Evolutionary conservation across 2,888 invertebrate species (phyloP), one percentile per base, ranked within the genome.

Genomic region (Tillus elongatus): DNA sequence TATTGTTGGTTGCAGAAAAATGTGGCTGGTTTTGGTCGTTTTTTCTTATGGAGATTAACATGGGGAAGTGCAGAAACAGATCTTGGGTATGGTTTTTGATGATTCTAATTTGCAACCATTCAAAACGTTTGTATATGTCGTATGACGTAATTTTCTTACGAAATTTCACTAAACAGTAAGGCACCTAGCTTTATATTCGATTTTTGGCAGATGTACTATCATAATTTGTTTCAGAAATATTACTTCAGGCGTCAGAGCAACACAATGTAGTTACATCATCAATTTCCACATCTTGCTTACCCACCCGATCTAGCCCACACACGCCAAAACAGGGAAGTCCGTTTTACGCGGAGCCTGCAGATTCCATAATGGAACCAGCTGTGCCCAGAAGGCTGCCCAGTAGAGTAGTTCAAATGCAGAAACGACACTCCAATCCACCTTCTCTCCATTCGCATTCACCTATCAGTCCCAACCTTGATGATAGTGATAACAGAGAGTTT

Each of bases 281-380:
- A n/a, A 8, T 19, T n/a, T 34, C 34, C 19, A 28, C 13, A 9
- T 3, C 32, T 37, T 11, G 35, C 15, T 4, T 16, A 30, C 9
- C 36, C 10, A 49, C 49, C 9, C 10, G 40, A 6, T 29, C 44
- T 11, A 51, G 44, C 40, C 46, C 47, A 3, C 46, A 45, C 32
- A 46, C 50, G 4, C 66, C 67, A 42, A 84, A 85, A 47, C 81
- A 86, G 57, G 81, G 81, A 9, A 88, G 88, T 60, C 89, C 89
- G 1, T 88, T 88, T 57, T 90, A 90, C 58, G 87, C 88, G 2
- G 89, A 90, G 63, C 90, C 90, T 15, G 87, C 89, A 8, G 90
- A 90, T 66, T 79, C 88, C 14, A 70, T 89, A 37, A 75, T 77
- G 55, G 45, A 45, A 19, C 37, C 46, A 11, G 49, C 52, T n/a